Base-by-base conservation (phyloP, 2,888 invertebrate species). In the Coecobrya sp. region DNA sequence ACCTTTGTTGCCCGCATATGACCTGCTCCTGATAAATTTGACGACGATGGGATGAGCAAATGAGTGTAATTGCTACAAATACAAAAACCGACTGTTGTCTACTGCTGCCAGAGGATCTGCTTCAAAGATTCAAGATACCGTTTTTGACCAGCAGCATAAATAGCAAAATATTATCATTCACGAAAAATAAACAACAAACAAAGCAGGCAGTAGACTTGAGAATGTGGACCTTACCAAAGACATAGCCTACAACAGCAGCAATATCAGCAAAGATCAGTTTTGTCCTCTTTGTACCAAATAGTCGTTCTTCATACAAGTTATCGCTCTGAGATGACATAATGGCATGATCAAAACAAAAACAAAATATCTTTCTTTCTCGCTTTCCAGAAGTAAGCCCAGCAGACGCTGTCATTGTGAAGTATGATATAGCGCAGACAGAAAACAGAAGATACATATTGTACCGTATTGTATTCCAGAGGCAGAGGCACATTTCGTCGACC, bases 321-420 rank as follows among this genome's bases (percentile, higher is more conserved):
- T 59, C 59, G 7, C 19, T 13, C 4, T 3, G 22, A 19, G 22
- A 59, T 59, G 13, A 49, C n/a, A 59, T n/a, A n/a, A n/a, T 19
- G 59, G 2, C 59, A 59, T 59, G 22, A 22, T 59, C 59, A 59
- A 59, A 59, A 59, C 59, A 19, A 19, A 68, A 68, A 68, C 27
- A 68, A n/a, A 1, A 68, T 36, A 5, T 1, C 0, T 30, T 30
- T 36, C 68, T 16, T 16, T 68, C 16, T 36, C 16, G 2, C 27
- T 68, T n/a, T 68, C 68, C 68, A 68, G 68, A 1, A n/a, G 8
- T 1, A 10, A 49, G 13, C 3, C 7, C 42, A 7, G 49, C 3
- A 49, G 10, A 49, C 49, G 16, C 2, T 52, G 10, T 52, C 13
- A 5, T 52, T 10, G 3, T 52, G 36, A 36, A n/a, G n/a, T n/a